Evolutionary conservation across 2,113 vertebrate genomes (phyloP).

Genomic region (Pongo pygmaeus): DNA sequence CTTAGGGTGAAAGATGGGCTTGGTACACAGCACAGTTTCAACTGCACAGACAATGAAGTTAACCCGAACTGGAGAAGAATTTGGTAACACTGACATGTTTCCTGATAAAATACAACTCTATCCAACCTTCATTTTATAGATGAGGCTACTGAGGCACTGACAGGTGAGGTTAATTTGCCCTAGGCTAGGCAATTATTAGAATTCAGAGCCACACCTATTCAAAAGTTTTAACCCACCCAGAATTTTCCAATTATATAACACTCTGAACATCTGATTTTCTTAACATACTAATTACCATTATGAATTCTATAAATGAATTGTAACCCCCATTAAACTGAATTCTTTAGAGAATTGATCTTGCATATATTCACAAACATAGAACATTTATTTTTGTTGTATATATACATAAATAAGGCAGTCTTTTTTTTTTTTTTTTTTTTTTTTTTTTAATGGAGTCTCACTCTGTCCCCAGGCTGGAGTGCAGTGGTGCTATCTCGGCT

Average conservation of each 20-base stretch:
- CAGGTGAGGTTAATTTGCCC: background rate
- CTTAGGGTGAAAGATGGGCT: background rate
- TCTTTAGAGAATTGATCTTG: background rate
- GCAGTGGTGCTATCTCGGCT: no score
- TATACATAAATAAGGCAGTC: background rate
- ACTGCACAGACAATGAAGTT: background rate
- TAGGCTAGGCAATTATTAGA: background rate
- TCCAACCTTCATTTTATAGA: background rate
- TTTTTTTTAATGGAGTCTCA: no score
- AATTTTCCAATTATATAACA: slow-evolving; percentile 11
- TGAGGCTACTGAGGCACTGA: background rate
- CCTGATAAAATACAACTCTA: slow-evolving; percentile 4
- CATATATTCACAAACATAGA: slow-evolving; percentile 2
- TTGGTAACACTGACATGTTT: background rate
- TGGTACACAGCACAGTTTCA: background rate
- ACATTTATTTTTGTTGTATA: slow-evolving; percentile 32
- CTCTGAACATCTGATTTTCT: slow-evolving; percentile 31
- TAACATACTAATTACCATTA: slow-evolving; percentile 13
- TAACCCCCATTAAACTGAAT: background rate
- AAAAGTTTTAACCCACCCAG: slow-evolving; percentile 12
- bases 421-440: background rate
- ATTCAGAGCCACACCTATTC: background rate
- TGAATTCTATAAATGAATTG: slow-evolving; percentile 43
- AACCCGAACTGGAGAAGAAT: background rate
- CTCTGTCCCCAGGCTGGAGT: no score